Conservation (phyloP, 2,113 vertebrate genomes). For the Cathartes aura region DNA sequence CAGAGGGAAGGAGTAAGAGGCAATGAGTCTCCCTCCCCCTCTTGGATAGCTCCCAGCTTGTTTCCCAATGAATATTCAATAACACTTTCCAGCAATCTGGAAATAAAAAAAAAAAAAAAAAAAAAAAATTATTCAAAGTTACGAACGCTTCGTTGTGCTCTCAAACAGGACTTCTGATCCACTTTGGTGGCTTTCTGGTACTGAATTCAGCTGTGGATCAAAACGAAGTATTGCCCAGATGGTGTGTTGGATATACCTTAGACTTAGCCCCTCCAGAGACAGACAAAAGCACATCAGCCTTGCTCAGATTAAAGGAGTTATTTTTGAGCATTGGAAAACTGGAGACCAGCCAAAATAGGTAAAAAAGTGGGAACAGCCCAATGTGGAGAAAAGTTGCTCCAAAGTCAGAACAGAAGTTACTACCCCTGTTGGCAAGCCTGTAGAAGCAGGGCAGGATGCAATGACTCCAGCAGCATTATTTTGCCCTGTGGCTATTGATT, state of each 20-base stretch:
- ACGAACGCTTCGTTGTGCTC: neutral
- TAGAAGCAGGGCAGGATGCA: neutral
- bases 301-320: neutral
- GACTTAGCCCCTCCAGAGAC: neutral
- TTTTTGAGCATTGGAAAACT: neutral
- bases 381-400: neutral
- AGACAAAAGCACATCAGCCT: neutral
- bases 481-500: neutral
- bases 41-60: constrained; percentile 8
- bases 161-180: neutral
- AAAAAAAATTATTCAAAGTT: neutral
- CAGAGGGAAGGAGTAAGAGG: constrained; percentile 13
- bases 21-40: neutral
- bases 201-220: neutral
- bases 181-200: neutral
- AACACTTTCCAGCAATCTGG: constrained; percentile 16
- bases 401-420: neutral
- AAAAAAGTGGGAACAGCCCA: neutral
- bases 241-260: neutral
- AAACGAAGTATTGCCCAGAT: neutral
- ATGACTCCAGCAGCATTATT: neutral
- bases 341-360: neutral
- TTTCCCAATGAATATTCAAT: constrained; percentile 41
- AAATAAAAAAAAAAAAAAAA: neutral
- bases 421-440: neutral